Evolutionary conservation across 2,888 invertebrate species (phyloP), one percentile per base, ranked within the genome.

Genomic region (Lasioglossum malachurum): DNA sequence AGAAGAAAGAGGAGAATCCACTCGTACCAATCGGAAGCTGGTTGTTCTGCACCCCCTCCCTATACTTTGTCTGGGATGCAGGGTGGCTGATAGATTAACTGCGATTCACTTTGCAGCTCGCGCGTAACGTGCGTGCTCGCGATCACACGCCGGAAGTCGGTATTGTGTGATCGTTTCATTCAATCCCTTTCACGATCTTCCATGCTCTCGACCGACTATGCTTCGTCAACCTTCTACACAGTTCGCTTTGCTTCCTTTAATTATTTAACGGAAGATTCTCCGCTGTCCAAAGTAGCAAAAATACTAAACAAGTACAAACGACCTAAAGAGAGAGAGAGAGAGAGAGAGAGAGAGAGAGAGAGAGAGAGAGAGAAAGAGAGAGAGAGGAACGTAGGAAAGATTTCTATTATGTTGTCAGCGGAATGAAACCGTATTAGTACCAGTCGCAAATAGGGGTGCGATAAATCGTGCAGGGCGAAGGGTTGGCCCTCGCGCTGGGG

Each of bases 1-100:
- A 83, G 74, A 84, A 81, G 87, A 74, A 84, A 80, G 87, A 77
- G 80, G 71, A 80, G 76, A 86, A 82, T 53, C 75, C 91, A 93
- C 93, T 93, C 93, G 93, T 93, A 82, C 88, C 93, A 94, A 94
- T 94, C 93, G 94, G 94, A 94, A 93, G 92, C 93, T 92, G 89
- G 92, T 93, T 93, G 92, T 94, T 94, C 93, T 84, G 71, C 75
- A 49, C 78, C 84, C 87, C 67, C 82, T 79, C 87, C 82, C 82
- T 85, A 79, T 83, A 80, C 44, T 78, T 74, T 85, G 77, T 80
- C 85, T 49, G 80, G 75, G 78, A 81, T 76, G 82, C 86, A 79
- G 83, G 84, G 91, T 88, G 88, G 87, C 89, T 91, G 89, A 91
- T 89, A 87, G 90, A 93, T 93, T 92, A 91, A 92, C 91, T 91